A percentile compares a stretch with the other conserved stretches of the same genome.
Conservation (phyloP, 2,888 invertebrate species). For the Drosophila setosimentum region DNA sequence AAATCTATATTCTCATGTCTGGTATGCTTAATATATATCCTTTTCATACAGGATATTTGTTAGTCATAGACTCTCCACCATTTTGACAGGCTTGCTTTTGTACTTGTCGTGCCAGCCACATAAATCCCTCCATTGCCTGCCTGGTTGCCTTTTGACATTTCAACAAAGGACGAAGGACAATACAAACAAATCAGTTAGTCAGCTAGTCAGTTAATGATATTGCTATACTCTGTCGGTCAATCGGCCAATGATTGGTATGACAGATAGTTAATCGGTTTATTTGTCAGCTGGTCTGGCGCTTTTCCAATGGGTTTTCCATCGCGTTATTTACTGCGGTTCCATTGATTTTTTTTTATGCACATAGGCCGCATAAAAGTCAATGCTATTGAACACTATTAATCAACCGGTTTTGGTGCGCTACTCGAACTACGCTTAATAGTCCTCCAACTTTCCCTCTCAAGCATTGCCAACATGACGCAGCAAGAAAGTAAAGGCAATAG, state of each 20-base stretch:
- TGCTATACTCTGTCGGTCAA: background rate
- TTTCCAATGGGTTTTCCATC: slow-evolving; percentile 44
- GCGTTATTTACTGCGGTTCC: slow-evolving; percentile 13
- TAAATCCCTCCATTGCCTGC: slow-evolving; percentile 38
- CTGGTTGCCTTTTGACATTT: slow-evolving; percentile 70
- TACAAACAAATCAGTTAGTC: slow-evolving; percentile 35
- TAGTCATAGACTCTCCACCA: slow-evolving; percentile 5
- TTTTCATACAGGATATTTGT: background rate
- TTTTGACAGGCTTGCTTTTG: background rate
- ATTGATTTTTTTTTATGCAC: slow-evolving; percentile 63
- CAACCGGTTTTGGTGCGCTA: slow-evolving; percentile 35
- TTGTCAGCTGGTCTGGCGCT: slow-evolving; percentile 16
- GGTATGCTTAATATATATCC: background rate
- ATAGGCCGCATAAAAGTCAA: background rate
- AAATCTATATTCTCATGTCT: background rate
- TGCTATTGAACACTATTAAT: slow-evolving; percentile 65
- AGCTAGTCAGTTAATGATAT: slow-evolving; percentile 22
- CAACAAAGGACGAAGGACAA: slow-evolving; percentile 60
- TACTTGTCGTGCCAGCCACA: slow-evolving; percentile 58
- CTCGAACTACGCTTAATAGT: slow-evolving; percentile 25
- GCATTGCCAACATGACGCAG: slow-evolving; percentile 33
- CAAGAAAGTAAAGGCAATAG: slow-evolving; percentile 36
- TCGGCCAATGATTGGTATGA: slow-evolving; percentile 29
- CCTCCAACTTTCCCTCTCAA: slow-evolving; percentile 4
- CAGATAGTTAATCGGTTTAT: slow-evolving; percentile 35